Evolutionary conservation across 1,140 invertebrate species (phyloP), one percentile per base, ranked within the genome.

Genomic region (Drosophila bocki): DNA sequence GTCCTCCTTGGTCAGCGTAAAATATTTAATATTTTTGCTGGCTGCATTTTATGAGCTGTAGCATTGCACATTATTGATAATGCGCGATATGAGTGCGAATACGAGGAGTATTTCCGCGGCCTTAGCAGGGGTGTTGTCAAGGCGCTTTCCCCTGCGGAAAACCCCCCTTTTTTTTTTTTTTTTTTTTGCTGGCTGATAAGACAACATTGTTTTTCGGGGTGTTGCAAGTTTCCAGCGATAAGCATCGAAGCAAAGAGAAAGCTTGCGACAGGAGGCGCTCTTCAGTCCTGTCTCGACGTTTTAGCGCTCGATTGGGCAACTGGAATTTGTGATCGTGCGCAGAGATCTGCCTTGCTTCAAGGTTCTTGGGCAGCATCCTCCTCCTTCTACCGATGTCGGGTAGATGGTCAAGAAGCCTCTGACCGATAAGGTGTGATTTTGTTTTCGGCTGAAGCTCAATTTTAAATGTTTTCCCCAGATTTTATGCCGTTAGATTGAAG

Each of bases 1-100:
- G 45, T 64, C 56, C 26, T 61, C 39, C 39, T 79, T 61, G 60
- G 78, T 56, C 58, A 74, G 76, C 84, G 72, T 70, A 88, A 78
- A 87, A 87, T 87, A 78, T 87, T 87, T 81, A 75, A 56, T 85
- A 84, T 83, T 86, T 76, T 58, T 72, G 42, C 51, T 56, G 61
- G 51, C 57, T 67, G 63, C 65, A 83, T 84, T 87, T 87, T 87
- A 87, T 87, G 83, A 87, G 84, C 83, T 87, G 84, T 74, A 88
- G 84, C 84, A 87, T 83, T 87, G 83, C 84, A 88, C 83, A 84
- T 87, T 87, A 87, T 87, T 88, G 83, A 87, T 87, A 88, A 88
- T 87, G 68, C 61, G 45, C 67, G 84, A 86, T 82, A 86, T 32
- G 47, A 63, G 72, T 79, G 54, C 57, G 39, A 64, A 64, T 45